phyloP scores from a whole-genome alignment of 2,797 vertebrate genomes.

The Syngnathus acus region DNA sequence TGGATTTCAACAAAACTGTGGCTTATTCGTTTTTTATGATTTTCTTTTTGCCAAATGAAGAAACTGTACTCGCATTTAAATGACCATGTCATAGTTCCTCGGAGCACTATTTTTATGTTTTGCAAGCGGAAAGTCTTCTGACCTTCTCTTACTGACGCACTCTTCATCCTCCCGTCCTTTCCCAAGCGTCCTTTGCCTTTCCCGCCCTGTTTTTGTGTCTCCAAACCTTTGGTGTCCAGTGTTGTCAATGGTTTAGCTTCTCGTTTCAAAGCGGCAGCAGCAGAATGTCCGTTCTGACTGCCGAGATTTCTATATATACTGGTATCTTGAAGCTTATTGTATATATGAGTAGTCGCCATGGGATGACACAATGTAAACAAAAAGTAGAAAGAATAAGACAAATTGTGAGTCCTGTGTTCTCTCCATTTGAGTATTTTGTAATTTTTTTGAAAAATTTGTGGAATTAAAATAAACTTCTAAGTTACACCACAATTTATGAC shows the following conservation, averaged over 20 bases:
- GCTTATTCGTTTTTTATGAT: conserved; percentile 17
- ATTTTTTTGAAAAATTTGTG: conserved; percentile 99
- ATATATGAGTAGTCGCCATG: conserved; percentile 99
- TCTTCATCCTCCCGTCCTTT: conserved; percentile 43
- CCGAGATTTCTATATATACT: conserved; percentile 97
- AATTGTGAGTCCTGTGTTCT: conserved; percentile 99
- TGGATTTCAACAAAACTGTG: conserved; percentile 44
- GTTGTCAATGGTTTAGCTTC: conserved; percentile 94
- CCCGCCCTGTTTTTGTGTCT: conserved; percentile 79
- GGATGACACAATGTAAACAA: conserved; percentile 99
- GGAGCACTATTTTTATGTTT: conserved; percentile 7
- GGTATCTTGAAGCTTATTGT: conserved; percentile 99
- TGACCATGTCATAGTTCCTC: conserved; percentile 16
- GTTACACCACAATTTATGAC: conserved; percentile 86
- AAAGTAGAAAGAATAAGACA: conserved; percentile 95
- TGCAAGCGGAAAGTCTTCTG: neutral
- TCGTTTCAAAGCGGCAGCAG: conserved; percentile 88
- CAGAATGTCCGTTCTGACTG: conserved; percentile 94
- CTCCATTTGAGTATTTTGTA: conserved; percentile 99
- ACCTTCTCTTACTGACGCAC: conserved; percentile 48
- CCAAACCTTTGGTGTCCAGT: conserved; percentile 89
- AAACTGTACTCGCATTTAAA: conserved; percentile 52
- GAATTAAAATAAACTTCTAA: conserved; percentile 99
- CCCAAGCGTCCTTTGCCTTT: conserved; percentile 51
- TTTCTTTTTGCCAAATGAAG: conserved; percentile 48